These are phyloP conservation scores for Acheta domesticus DNA, from an alignment of 2,888 invertebrate species.

Conservation along the genomic window DNA sequence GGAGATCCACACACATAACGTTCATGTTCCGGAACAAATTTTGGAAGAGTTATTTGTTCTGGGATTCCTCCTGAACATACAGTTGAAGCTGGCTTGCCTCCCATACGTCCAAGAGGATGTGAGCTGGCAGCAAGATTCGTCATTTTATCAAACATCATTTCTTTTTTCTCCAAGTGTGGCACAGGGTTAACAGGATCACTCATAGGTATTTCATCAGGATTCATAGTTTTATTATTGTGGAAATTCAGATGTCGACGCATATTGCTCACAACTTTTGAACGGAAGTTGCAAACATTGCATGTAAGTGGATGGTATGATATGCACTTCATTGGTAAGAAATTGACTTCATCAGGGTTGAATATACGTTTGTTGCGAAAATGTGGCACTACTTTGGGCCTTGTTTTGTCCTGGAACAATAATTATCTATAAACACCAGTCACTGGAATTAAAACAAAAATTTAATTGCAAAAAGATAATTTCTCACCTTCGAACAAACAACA, in stretches of 20 bases:
- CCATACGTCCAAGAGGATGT: not conserved
- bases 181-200: conserved; percentile 78
- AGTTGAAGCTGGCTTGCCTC: not conserved
- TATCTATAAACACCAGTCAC: not conserved
- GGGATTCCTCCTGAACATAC: not conserved
- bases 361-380: conserved; percentile 35
- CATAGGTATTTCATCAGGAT: conserved; percentile 47
- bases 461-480: conserved; percentile 40
- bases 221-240: conserved; percentile 48
- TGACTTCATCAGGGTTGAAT: conserved; percentile 37
- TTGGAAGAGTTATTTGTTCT: conserved; percentile 44
- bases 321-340: conserved; percentile 60
- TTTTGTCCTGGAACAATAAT: conserved; percentile 26
- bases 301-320: conserved; percentile 59
- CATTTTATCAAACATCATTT: conserved; percentile 82
- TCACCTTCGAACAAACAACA: conserved; percentile 47
- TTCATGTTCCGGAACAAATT: conserved; percentile 53
- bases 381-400: conserved; percentile 20
- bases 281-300: conserved; percentile 66
- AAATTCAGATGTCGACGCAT: conserved; percentile 66
- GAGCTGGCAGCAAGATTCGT: conserved; percentile 76
- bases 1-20: conserved; percentile 70
- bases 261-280: conserved; percentile 67
- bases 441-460: conserved; percentile 19
- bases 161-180: conserved; percentile 71